Percentiles rank a stretch among this genome's conserved stretches.
Evolutionary conservation across 1,140 invertebrate species (phyloP).

Genomic region (Zelostemma sp.): DNA sequence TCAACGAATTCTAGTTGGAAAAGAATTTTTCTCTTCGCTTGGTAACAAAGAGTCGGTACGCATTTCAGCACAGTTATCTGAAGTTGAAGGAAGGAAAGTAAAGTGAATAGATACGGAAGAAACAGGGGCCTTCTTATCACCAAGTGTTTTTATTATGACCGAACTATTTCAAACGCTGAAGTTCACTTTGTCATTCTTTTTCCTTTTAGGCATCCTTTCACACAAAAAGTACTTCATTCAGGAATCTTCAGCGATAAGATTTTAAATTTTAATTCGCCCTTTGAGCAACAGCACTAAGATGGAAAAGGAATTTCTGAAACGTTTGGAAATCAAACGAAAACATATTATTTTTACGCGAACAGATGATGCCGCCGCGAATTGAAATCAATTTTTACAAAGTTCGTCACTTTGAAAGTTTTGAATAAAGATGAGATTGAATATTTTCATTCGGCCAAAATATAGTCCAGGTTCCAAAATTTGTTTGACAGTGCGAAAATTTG

Average conservation of each 20-base stretch:
- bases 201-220: slow-evolving; percentile 13
- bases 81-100: slow-evolving; percentile 20
- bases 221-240: slow-evolving; percentile 12
- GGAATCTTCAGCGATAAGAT: slow-evolving; percentile 32
- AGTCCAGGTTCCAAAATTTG: too few species aligned
- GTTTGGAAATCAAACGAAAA: too few species aligned
- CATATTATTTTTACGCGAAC: too few species aligned
- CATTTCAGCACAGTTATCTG: slow-evolving; percentile 2
- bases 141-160: slow-evolving; percentile 45
- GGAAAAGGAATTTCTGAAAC: slow-evolving; percentile 13
- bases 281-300: slow-evolving; percentile 16
- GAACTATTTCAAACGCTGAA: slow-evolving; percentile 22
- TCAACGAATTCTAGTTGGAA: slow-evolving; percentile 2
- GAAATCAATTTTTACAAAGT: too few species aligned
- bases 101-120: slow-evolving; percentile 24
- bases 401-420: too few species aligned
- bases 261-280: slow-evolving; percentile 33
- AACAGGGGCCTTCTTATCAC: slow-evolving; percentile 29
- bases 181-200: slow-evolving; percentile 24
- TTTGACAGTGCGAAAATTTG: too few species aligned
- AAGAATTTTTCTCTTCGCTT: slow-evolving; percentile 24
- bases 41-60: slow-evolving; percentile 31
- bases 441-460: too few species aligned
- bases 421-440: too few species aligned
- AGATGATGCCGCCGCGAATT: too few species aligned